phyloP scores from a whole-genome alignment of 2,113 vertebrate genomes.

The Corythoichthys haematopterus region DNA sequence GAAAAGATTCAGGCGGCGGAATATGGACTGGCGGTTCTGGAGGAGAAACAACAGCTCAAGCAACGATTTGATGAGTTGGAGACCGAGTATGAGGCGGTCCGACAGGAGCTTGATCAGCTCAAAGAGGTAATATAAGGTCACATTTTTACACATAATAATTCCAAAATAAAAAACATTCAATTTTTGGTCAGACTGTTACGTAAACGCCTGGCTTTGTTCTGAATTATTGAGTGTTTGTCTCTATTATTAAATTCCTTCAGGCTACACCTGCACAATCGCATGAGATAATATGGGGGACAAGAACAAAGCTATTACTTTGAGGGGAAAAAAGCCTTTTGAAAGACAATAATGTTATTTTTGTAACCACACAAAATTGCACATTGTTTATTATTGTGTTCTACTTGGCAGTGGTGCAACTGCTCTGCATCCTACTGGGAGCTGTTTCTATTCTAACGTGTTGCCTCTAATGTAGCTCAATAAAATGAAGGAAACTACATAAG shows the following conservation, averaged over 20 bases:
- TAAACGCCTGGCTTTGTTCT: background rate
- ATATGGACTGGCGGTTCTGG: constrained; percentile 91
- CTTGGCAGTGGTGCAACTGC: background rate
- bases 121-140: constrained; percentile 79
- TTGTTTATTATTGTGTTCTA: background rate
- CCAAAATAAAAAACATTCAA: background rate
- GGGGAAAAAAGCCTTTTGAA: background rate
- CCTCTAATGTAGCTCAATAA: background rate
- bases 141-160: background rate
- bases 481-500: too few species aligned
- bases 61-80: constrained; percentile 90
- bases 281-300: background rate
- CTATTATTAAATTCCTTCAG: background rate
- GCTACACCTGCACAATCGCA: background rate
- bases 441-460: background rate
- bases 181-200: background rate
- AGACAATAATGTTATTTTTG: background rate
- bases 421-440: background rate
- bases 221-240: background rate
- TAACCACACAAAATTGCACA: background rate
- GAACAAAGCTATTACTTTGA: background rate
- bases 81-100: constrained; percentile 83
- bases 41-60: constrained; percentile 95
- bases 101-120: constrained; percentile 89
- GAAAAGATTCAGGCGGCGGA: constrained; percentile 98